Conservation (phyloP, 2,888 invertebrate genomes). For the Sabatieria punctata region DNA sequence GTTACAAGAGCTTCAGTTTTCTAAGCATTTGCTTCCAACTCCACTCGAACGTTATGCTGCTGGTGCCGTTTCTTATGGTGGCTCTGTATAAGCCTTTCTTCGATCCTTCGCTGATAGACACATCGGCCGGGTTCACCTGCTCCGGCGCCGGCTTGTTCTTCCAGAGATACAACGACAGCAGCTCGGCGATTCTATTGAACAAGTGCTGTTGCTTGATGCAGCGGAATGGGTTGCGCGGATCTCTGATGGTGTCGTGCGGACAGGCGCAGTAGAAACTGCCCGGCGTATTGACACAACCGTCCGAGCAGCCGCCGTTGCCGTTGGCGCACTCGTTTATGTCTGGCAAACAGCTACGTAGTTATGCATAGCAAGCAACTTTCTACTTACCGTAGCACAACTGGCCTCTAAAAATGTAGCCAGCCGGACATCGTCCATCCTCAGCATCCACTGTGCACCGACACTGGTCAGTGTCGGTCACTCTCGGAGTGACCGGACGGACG, state of each 20-base stretch:
- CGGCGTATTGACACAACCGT: slow-evolving; percentile 28
- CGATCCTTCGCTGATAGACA: neutral
- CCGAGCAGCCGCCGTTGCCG: slow-evolving; percentile 24
- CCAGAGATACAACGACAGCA: too few relatives aligned
- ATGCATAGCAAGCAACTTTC: neutral
- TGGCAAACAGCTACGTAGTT: slow-evolving; percentile 7
- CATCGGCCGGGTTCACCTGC: too few relatives aligned
- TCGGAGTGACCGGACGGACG: too few relatives aligned
- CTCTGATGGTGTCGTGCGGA: slow-evolving; percentile 15
- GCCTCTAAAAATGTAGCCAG: neutral
- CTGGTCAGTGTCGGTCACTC: too few relatives aligned
- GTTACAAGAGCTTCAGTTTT: too few relatives aligned
- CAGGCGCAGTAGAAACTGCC: slow-evolving; percentile 29
- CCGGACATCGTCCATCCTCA: too few relatives aligned
- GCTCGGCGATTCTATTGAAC: slow-evolving; percentile 1
- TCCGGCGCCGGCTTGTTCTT: too few relatives aligned
- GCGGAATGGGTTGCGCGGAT: slow-evolving; percentile 4
- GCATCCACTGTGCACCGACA: too few relatives aligned
- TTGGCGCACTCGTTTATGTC: slow-evolving; percentile 25
- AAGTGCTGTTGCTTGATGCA: neutral
- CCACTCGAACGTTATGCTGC: neutral
- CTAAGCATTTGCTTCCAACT: too few relatives aligned
- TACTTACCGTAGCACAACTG: neutral
- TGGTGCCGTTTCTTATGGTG: neutral
- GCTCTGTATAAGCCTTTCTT: neutral